Percentiles rank a stretch among this genome's conserved stretches.
Evolutionary conservation across 2,113 vertebrate species (phyloP).

Genomic region (Notothenia rossii): DNA sequence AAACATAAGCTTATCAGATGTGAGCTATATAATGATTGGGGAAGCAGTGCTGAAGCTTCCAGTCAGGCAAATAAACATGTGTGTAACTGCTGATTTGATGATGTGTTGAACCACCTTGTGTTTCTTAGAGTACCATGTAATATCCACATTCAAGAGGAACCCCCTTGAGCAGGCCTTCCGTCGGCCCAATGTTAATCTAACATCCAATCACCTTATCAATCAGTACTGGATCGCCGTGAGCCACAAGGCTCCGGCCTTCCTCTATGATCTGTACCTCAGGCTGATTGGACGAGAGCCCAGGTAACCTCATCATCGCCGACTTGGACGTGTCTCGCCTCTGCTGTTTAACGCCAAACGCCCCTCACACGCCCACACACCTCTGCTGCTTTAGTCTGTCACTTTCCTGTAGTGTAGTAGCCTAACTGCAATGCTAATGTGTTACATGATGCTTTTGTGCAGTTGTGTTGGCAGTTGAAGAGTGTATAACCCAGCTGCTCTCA

Average conservation of each 20-base stretch:
- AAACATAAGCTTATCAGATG: neutral
- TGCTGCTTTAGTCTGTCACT: constrained; percentile 62
- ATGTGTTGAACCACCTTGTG: constrained; percentile 87
- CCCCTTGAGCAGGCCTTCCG: constrained; percentile 99
- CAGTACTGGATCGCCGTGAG: constrained; percentile 99
- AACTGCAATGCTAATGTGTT: constrained; percentile 43
- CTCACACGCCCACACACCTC: constrained; percentile 21
- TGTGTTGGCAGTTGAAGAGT: constrained; percentile 58
- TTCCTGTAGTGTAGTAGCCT: constrained; percentile 35
- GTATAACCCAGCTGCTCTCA: constrained; percentile 68
- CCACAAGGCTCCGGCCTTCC: constrained; percentile 99
- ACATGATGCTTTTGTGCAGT: constrained; percentile 59
- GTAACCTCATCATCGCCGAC: constrained; percentile 88
- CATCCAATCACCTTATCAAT: constrained; percentile 99
- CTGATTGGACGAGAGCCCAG: constrained; percentile 99
- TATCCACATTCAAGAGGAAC: constrained; percentile 99
- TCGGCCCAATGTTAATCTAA: constrained; percentile 99
- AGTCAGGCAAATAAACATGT: neutral
- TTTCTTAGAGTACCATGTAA: constrained; percentile 99
- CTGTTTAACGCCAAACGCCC: constrained; percentile 29
- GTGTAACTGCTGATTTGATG: constrained; percentile 53
- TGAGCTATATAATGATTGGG: neutral
- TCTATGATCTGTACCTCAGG: constrained; percentile 99
- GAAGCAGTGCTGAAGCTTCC: neutral
- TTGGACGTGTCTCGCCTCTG: constrained; percentile 13